Evolutionary conservation across 2,888 invertebrate species (phyloP).

Genomic region (Diabrotica balteata): DNA sequence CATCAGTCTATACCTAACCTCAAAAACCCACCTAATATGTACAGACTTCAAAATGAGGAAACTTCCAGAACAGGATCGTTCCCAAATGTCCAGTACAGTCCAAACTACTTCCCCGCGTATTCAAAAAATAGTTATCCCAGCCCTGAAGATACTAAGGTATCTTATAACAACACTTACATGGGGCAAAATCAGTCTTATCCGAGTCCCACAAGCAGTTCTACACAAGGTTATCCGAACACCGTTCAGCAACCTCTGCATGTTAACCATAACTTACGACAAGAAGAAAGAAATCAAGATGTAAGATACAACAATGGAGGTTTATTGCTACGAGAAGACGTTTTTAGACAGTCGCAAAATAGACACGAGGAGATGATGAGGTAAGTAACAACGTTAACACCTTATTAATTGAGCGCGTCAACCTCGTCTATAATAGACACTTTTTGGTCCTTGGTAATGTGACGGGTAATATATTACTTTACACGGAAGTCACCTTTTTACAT

Average conservation of each 20-base stretch:
- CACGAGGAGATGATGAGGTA: slow-evolving; percentile 53
- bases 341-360: slow-evolving; percentile 53
- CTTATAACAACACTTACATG: slow-evolving; percentile 33
- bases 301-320: slow-evolving; percentile 50
- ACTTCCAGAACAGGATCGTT: slow-evolving; percentile 53
- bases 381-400: not conserved
- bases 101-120: slow-evolving; percentile 31
- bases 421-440: no score
- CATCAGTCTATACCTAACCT: slow-evolving; percentile 62
- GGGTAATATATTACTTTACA: no score
- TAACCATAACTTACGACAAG: slow-evolving; percentile 43
- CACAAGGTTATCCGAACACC: slow-evolving; percentile 43
- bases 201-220: slow-evolving; percentile 49
- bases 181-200: slow-evolving; percentile 49
- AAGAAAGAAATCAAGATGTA: slow-evolving; percentile 39
- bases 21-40: slow-evolving; percentile 55
- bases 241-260: slow-evolving; percentile 50
- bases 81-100: slow-evolving; percentile 48
- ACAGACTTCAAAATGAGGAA: slow-evolving; percentile 45
- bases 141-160: slow-evolving; percentile 37
- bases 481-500: no score
- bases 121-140: slow-evolving; percentile 39
- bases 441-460: no score
- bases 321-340: slow-evolving; percentile 55
- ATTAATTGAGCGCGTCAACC: no score